Evolutionary conservation across 35 echinoderm and acorn worm species (phyloP).

Genomic region (Stichopus chloronotus): DNA sequence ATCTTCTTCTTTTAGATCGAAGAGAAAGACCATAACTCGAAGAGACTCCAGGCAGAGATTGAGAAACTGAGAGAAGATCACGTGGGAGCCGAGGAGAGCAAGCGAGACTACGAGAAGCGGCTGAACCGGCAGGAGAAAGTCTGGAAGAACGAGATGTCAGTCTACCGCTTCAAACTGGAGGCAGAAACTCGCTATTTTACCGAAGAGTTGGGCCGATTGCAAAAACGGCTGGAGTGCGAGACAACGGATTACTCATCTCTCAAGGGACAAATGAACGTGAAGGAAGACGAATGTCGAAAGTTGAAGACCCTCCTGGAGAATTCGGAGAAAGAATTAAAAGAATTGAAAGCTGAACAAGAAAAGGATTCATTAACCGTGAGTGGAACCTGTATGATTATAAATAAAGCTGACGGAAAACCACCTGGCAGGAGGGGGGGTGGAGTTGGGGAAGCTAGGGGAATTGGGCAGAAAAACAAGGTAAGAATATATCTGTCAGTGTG

Average conservation of each 20-base stretch:
- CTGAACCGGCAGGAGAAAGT: constrained; percentile 87
- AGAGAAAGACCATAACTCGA: constrained; percentile 74
- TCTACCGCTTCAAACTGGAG: constrained; percentile 85
- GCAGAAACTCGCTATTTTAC: constrained; percentile 87
- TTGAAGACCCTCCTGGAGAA: constrained; percentile 58
- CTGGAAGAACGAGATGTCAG: constrained; percentile 77
- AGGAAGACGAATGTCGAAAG: constrained; percentile 57
- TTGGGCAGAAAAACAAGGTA: too few species aligned
- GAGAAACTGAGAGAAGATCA: constrained; percentile 62
- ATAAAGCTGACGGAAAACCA: too few species aligned
- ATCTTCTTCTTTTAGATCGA: constrained; percentile 62
- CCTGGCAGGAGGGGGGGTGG: too few species aligned
- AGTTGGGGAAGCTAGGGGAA: too few species aligned
- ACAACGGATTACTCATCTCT: constrained; percentile 71
- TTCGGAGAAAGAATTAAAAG: constrained; percentile 43
- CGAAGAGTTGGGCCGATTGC: constrained; percentile 75
- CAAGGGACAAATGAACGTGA: constrained; percentile 54
- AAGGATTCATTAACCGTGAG: constrained; percentile 67
- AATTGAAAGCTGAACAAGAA: constrained; percentile 54
- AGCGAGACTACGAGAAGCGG: constrained; percentile 62
- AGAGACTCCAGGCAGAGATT: constrained; percentile 53
- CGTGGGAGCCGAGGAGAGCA: constrained; percentile 65
- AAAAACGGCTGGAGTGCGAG: constrained; percentile 78
- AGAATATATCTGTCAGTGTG: too few species aligned
- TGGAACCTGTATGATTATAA: not conserved